A percentile compares a stretch with the other conserved stretches of the same genome.
phyloP scores from a whole-genome alignment of 1,140 invertebrate genomes.

The Apis cerana region DNA sequence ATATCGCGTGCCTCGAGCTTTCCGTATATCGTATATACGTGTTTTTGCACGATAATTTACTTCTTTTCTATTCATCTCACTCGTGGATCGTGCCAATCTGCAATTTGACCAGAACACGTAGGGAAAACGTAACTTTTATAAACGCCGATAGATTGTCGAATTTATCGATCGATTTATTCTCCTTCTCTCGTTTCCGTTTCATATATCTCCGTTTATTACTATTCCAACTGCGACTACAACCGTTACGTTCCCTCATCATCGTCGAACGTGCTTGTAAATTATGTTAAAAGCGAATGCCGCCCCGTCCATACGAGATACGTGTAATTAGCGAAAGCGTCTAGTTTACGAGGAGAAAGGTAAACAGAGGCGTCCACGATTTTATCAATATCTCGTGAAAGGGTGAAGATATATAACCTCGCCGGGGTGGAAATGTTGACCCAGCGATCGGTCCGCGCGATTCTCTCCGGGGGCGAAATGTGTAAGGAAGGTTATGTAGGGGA shows the following conservation, averaged over 20 bases:
- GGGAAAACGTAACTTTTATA: background rate
- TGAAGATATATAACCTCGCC: constrained; percentile 1
- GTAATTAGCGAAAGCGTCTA: constrained; percentile 8
- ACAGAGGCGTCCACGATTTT: constrained; percentile 17
- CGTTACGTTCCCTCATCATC: background rate
- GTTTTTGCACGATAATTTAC: background rate
- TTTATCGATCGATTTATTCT: background rate
- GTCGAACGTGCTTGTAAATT: background rate
- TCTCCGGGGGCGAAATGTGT: constrained; percentile 17
- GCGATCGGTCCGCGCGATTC: constrained; percentile 46
- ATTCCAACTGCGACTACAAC: background rate
- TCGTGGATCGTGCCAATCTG: too few species aligned
- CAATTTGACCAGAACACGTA: too few species aligned
- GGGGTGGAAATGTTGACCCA: constrained; percentile 46
- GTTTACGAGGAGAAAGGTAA: background rate
- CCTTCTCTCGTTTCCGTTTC: background rate
- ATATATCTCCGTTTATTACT: background rate
- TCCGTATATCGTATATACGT: too few species aligned
- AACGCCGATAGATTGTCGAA: background rate
- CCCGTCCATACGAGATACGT: background rate
- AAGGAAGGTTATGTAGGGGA: constrained; percentile 20
- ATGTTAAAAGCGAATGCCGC: background rate
- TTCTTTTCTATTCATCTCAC: too few species aligned
- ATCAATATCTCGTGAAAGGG: constrained; percentile 3
- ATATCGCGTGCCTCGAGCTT: background rate